Percentiles rank a stretch among this genome's conserved stretches.
Conservation (phyloP, 2,113 vertebrate genomes). For the Ia io region DNA sequence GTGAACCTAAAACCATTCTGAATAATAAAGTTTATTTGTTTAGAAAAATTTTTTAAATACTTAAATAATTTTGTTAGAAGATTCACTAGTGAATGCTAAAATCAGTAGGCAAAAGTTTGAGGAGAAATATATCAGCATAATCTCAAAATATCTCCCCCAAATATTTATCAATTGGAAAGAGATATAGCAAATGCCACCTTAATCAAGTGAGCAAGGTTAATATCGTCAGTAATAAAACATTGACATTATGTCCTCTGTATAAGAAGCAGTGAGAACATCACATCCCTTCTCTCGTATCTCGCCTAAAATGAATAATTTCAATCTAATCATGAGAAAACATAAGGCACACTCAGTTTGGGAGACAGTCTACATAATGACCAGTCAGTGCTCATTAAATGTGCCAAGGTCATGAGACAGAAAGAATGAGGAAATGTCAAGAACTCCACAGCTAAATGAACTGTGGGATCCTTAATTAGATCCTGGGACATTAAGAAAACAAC, state of each 20-base stretch:
- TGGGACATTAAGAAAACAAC: not conserved
- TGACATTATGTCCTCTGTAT: not conserved
- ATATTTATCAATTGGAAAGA: not conserved
- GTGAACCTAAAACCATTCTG: not conserved
- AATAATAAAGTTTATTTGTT: not conserved
- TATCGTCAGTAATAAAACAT: not conserved
- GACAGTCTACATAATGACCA: not conserved
- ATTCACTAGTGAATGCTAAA: not conserved
- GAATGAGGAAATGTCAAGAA: not conserved
- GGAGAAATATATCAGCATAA: not conserved
- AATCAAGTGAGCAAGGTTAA: not conserved
- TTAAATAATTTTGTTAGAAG: not conserved
- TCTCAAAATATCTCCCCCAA: not conserved
- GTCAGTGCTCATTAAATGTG: not conserved
- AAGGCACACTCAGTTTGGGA: not conserved
- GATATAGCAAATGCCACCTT: not conserved
- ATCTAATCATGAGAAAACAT: not conserved
- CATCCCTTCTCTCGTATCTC: not conserved
- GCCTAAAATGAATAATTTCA: not conserved
- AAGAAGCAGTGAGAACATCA: not conserved
- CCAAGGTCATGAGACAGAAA: not conserved
- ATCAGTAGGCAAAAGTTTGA: not conserved
- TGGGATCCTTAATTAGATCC: not conserved
- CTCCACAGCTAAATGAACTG: not conserved
- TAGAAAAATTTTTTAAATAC: not conserved